Evolutionary conservation across 2,888 invertebrate species (phyloP), one percentile per base, ranked within the genome.

Genomic region (Heliconius hortense): DNA sequence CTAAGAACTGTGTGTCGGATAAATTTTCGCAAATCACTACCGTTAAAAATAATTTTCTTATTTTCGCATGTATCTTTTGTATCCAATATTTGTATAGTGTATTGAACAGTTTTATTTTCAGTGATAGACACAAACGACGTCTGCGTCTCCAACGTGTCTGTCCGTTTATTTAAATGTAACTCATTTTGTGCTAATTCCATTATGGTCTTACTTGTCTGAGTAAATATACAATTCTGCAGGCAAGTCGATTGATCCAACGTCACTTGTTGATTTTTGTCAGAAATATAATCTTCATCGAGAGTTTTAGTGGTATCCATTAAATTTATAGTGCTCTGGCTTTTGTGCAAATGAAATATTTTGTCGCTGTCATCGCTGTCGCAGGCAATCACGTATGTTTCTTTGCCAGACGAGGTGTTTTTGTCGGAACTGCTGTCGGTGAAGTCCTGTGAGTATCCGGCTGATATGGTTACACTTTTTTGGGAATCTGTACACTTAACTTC

Each of bases 121-220:
- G 84, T 87, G 76, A 93, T 86, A 15, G 91, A 92, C 72, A 90
- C 78, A 28, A 86, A 84, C 5, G 93, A 94, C 0, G 94, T 94
- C 84, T 94, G 94, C 0, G 94, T 94, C 77, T 92, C 87, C 64
- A 93, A 82, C 2, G 87, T 85, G 60, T 85, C 76, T 13, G 77
- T 53, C 28, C 78, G 79, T 77, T 77, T 82, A 21, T 75, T 74
- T 24, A 60, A 39, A 39, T 59, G 62, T n/a, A 80, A 81, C n/a
- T 91, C 91, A 21, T 82, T 82, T 81, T 91, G 88, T 10, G 93
- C 94, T 72, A 95, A 82, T 81, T 95, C 90, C 60, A 95, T 85
- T 67, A 95, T 93, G 3, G 95, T 95, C 88, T 94, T 95, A 80
- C 95, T 95, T 0, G 95, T 95, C 86, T 95, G 95, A 13, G 95